Evolutionary conservation across 1,140 invertebrate species (phyloP).

Genomic region (Chironomus striatipennis): DNA sequence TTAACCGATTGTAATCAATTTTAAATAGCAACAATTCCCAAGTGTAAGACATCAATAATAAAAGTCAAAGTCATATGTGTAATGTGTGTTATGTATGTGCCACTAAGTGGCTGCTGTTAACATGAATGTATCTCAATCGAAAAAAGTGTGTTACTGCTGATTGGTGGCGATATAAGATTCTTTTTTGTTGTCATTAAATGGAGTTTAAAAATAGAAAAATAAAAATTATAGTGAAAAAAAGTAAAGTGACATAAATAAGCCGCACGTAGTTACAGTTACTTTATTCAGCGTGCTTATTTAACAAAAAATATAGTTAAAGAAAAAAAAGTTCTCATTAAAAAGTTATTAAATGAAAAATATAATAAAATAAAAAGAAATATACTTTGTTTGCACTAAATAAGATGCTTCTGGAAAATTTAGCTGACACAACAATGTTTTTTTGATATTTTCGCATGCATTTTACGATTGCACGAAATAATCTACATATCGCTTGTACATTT

Average conservation of each 20-base stretch:
- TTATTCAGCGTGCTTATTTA: too few relatives aligned
- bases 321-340: too few relatives aligned
- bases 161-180: not conserved
- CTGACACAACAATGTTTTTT: slow-evolving; percentile 7
- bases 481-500: too few relatives aligned
- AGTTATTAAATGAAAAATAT: too few relatives aligned
- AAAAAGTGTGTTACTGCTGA: not conserved
- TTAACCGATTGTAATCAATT: not conserved
- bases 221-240: not conserved
- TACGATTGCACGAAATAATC: not conserved
- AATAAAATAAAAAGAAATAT: not conserved
- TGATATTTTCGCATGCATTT: slow-evolving; percentile 13
- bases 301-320: too few relatives aligned
- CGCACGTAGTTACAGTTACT: not conserved
- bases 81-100: too few relatives aligned
- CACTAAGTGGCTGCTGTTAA: too few relatives aligned
- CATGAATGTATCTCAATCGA: not conserved
- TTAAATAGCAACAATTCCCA: not conserved
- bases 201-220: too few relatives aligned
- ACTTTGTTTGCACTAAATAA: slow-evolving; percentile 3
- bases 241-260: slow-evolving; percentile 3
- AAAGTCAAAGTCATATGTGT: too few relatives aligned
- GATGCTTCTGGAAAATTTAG: not conserved
- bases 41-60: not conserved
- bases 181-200: too few relatives aligned